Base-by-base conservation (phyloP, 2,113 vertebrate species). In the Pygathrix nemaeus region DNA sequence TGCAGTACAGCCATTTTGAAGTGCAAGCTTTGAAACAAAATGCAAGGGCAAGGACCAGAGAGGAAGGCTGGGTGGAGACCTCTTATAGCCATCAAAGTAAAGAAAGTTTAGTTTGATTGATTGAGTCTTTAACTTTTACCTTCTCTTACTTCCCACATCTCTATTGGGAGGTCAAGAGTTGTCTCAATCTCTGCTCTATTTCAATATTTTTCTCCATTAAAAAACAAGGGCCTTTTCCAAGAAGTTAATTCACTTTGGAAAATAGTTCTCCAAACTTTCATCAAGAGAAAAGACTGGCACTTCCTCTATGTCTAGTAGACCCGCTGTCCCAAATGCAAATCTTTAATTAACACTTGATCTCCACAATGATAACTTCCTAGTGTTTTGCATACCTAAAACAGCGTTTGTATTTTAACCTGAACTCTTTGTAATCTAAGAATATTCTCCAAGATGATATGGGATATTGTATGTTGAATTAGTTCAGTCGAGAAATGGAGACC, bases 321-420 rank as follows among this genome's bases (percentile, higher is more conserved):
- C 10, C 50, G 1, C 23, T 38, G 3, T 61, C 40, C 23, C 21
- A 81, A 38, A 32, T 11, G 9, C 9, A 79, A 38, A n/a, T 55
- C 2, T 52, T 48, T 55, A 57, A n/a, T 20, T 48, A 30, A 61
- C 9, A 40, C 9, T 43, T 25, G 5, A 32, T 40, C 5, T 35
- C 7, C 32, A 6, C 18, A 1, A 13, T 32, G 23, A 38, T 30
- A 2, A 10, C 12, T 13, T 32, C 20, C 12, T 18, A 55, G 1
- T 20, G 0, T 32, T 88, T 43, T 57, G 0, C n/a, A 45, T 55
- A n/a, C n/a, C 17, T 55, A 3, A 32, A 78, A 45, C 40, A 23
- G 4, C 0, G 2, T 30, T 10, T 66, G 7, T 0, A 17, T 3
- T 8, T 57, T 17, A 52, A 61, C 6, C 9, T 21, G 9, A 72